Conservation (phyloP, 2,888 invertebrate species). For the Blastobasis adustella region DNA sequence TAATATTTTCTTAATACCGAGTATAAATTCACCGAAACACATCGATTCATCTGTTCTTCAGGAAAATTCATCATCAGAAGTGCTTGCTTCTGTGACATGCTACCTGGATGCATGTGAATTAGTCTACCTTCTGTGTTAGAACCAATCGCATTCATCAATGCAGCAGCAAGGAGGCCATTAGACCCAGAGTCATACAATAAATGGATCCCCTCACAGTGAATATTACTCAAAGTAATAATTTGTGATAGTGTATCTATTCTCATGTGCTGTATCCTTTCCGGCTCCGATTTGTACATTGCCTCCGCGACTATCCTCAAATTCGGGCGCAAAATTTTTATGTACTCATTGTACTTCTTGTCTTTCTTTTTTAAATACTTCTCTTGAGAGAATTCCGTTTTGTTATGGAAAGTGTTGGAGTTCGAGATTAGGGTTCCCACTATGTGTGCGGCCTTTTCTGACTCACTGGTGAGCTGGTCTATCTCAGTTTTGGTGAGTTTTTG, state of each 20-base stretch:
- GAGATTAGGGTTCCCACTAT: conserved; percentile 91
- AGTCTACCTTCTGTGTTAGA: conserved; percentile 77
- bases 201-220: conserved; percentile 85
- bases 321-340: conserved; percentile 85
- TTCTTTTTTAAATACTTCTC: conserved; percentile 97
- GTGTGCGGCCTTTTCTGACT: conserved; percentile 84
- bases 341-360: conserved; percentile 93
- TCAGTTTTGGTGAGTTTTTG: conserved; percentile 89
- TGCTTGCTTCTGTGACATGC: conserved; percentile 85
- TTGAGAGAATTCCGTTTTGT: conserved; percentile 94
- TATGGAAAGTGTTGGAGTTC: conserved; percentile 92
- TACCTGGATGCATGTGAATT: conserved; percentile 87
- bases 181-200: conserved; percentile 92
- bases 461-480: conserved; percentile 85
- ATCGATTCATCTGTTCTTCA: conserved; percentile 79
- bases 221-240: conserved; percentile 86
- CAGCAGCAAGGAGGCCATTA: conserved; percentile 88
- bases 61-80: conserved; percentile 87
- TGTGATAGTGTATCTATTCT: conserved; percentile 93
- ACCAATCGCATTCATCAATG: conserved; percentile 86
- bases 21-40: conserved; percentile 85
- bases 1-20: conserved; percentile 81
- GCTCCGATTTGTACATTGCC: conserved; percentile 88
- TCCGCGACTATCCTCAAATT: conserved; percentile 87
- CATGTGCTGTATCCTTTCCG: conserved; percentile 83